These are phyloP conservation scores for Nebria salina DNA, from an alignment of 2,888 invertebrate genomes.

Conservation along the genomic window DNA sequence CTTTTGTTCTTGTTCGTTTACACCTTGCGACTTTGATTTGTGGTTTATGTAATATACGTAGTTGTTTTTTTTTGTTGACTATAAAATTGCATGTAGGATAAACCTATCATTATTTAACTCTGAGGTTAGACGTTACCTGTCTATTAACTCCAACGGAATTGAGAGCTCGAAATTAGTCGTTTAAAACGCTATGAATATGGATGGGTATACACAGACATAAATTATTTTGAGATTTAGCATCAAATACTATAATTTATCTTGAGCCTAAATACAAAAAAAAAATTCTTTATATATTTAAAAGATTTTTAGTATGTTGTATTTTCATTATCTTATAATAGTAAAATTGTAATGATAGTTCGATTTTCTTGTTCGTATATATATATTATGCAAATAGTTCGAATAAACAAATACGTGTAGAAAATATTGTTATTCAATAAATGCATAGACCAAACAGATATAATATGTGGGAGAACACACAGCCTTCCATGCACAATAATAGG, in stretches of 20 bases:
- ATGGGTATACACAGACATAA: neutral
- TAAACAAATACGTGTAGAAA: no score
- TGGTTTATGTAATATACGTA: neutral
- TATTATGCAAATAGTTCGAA: no score
- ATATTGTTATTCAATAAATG: no score
- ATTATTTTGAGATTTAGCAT: neutral
- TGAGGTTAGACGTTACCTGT: neutral
- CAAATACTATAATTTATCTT: neutral
- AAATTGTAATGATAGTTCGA: no score
- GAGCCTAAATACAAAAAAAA: neutral
- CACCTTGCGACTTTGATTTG: neutral
- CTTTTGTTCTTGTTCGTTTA: neutral
- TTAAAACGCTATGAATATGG: neutral
- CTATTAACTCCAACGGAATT: neutral
- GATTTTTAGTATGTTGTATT: no score
- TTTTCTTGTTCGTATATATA: no score
- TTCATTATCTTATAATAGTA: no score
- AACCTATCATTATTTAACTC: neutral
- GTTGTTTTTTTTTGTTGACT: neutral
- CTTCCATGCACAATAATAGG: slow-evolving; percentile 33
- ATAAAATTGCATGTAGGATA: neutral
- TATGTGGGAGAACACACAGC: slow-evolving; percentile 29
- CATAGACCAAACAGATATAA: slow-evolving; percentile 21
- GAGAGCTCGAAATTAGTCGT: neutral
- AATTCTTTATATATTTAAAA: no score